Evolutionary conservation across 1,140 invertebrate genomes (phyloP).

Genomic region (Hormaphis cornu): DNA sequence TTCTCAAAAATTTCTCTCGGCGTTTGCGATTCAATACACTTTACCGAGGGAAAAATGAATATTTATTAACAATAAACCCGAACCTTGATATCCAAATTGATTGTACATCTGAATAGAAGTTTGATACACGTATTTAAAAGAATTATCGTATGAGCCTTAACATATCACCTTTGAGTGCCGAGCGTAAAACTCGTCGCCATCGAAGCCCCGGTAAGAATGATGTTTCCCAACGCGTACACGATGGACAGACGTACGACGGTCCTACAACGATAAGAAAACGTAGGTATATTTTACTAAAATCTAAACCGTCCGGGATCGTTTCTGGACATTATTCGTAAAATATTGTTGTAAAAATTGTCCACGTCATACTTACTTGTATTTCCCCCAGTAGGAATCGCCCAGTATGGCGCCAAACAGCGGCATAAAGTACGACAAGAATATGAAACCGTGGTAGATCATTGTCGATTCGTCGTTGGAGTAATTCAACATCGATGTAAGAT

Average conservation of each 20-base stretch:
- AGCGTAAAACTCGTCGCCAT: conserved; percentile 44
- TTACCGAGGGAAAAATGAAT: too few relatives aligned
- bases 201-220: conserved; percentile 63
- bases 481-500: conserved; percentile 58
- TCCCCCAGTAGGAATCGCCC: conserved; percentile 68
- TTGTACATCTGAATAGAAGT: too few relatives aligned
- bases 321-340: too few relatives aligned
- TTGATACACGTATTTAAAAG: neutral
- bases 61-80: too few relatives aligned
- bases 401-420: conserved; percentile 77
- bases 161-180: conserved; percentile 45
- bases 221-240: conserved; percentile 74
- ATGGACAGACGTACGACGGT: conserved; percentile 83
- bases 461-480: conserved; percentile 59
- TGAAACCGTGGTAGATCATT: conserved; percentile 71
- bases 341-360: neutral
- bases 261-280: conserved; percentile 37
- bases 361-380: conserved; percentile 45
- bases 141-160: neutral
- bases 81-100: too few relatives aligned
- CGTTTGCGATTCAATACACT: too few relatives aligned
- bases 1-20: too few relatives aligned
- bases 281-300: conserved; percentile 45
- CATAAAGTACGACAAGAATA: conserved; percentile 73
- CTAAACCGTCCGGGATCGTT: too few relatives aligned